Conservation (phyloP, 2,113 vertebrate species). For the Podarcis cretensis region DNA sequence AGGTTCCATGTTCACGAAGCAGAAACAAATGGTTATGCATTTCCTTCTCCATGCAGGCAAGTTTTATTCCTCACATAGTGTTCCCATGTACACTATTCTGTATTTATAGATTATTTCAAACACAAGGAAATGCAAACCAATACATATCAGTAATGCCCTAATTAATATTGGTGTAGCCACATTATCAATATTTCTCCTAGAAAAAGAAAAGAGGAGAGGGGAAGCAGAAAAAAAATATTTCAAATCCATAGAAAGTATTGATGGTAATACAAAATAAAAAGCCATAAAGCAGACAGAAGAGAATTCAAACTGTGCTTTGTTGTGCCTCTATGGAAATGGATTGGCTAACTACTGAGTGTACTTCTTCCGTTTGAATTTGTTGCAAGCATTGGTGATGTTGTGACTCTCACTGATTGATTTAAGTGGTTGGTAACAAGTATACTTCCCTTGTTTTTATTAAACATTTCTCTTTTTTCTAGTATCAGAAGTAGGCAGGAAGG, state of each 20-base stretch:
- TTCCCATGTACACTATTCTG: no score
- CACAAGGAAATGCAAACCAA: background rate
- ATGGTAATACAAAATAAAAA: background rate
- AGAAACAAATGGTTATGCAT: no score
- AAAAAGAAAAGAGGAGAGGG: background rate
- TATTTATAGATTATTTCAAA: no score
- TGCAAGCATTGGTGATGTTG: background rate
- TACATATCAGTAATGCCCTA: background rate
- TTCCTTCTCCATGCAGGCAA: no score
- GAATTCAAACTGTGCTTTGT: background rate
- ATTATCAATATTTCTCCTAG: constrained; percentile 15
- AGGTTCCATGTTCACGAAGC: no score
- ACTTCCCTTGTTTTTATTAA: background rate
- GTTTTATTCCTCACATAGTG: no score
- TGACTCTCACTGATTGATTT: background rate
- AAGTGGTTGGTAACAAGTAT: background rate
- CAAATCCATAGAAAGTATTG: background rate
- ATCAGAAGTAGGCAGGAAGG: background rate
- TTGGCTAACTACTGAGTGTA: background rate
- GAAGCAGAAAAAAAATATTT: background rate
- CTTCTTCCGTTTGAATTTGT: background rate
- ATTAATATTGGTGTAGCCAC: background rate
- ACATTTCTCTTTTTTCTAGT: background rate
- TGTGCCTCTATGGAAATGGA: background rate
- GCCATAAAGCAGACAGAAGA: background rate